phyloP scores from a whole-genome alignment of 37 sponge, comb jelly and placozoan genomes.

The Mnemiopsis leidyi region DNA sequence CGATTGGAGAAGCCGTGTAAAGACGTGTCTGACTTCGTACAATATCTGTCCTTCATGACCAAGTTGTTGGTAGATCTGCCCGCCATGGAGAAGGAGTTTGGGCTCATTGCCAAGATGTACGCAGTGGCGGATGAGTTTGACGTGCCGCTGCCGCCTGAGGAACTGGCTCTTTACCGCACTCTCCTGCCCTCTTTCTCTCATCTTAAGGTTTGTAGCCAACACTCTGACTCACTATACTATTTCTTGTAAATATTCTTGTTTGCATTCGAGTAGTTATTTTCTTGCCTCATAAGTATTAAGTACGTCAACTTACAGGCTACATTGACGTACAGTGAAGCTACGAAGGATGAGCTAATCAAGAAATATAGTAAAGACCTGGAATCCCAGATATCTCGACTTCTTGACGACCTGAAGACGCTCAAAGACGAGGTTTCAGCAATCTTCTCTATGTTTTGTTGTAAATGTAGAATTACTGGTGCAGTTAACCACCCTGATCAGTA shows the following conservation, averaged over 20 bases:
- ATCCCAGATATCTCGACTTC: background rate
- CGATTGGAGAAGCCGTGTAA: slow-evolving; percentile 57
- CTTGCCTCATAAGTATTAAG: background rate
- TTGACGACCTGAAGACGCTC: slow-evolving; percentile 45
- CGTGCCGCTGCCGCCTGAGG: slow-evolving; percentile 66
- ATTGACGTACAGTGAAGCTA: slow-evolving; percentile 63
- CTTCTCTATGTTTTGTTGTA: no score
- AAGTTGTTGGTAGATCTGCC: slow-evolving; percentile 62
- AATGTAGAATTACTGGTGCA: no score
- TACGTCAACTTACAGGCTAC: slow-evolving; percentile 22
- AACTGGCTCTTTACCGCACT: slow-evolving; percentile 70
- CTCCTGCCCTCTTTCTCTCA: slow-evolving; percentile 70
- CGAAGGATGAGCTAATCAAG: slow-evolving; percentile 49
- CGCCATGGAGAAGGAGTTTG: slow-evolving; percentile 64
- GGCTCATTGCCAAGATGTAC: slow-evolving; percentile 68
- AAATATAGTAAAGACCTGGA: slow-evolving; percentile 65
- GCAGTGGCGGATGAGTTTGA: slow-evolving; percentile 73
- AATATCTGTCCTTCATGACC: slow-evolving; percentile 67
- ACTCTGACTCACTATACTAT: no score
- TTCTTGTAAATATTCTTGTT: background rate
- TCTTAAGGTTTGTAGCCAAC: slow-evolving; percentile 68
- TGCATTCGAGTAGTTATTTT: background rate
- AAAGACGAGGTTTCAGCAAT: slow-evolving; percentile 51
- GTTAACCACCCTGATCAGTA: no score
- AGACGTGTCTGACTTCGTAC: slow-evolving; percentile 67